phyloP scores from a whole-genome alignment of 2,113 vertebrate species.

The Vidua chalybeata region DNA sequence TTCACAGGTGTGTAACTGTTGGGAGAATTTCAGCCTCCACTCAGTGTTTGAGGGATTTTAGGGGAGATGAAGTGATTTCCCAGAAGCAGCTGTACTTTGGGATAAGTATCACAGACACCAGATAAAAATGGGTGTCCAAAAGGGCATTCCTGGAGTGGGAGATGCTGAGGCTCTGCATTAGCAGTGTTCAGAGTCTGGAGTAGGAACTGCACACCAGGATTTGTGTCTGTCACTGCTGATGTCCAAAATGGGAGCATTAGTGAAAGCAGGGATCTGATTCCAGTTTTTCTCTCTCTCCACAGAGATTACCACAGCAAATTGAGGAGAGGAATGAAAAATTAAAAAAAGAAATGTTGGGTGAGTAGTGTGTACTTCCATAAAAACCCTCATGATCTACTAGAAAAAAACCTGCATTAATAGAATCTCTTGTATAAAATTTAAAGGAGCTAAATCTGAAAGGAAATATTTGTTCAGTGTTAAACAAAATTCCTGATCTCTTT shows the following conservation, averaged over 20 bases:
- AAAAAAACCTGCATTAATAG: neutral
- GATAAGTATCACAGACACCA: neutral
- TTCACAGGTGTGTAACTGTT: neutral
- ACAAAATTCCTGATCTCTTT: neutral
- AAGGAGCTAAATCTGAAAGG: neutral
- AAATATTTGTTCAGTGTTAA: neutral
- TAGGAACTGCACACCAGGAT: neutral
- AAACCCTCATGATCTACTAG: neutral
- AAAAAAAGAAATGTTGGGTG: constrained; percentile 97
- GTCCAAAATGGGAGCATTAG: neutral
- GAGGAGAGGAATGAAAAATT: constrained; percentile 93
- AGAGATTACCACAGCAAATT: constrained; percentile 93
- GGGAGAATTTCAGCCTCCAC: neutral
- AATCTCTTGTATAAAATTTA: neutral
- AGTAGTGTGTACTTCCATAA: neutral
- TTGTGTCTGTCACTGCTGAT: neutral
- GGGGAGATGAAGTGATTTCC: neutral
- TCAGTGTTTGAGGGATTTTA: neutral
- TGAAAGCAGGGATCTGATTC: neutral
- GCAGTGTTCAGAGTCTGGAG: neutral
- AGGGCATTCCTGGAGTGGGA: neutral
- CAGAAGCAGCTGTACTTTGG: neutral
- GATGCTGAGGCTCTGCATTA: neutral
- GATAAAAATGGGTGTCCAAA: neutral
- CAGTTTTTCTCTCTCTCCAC: constrained; percentile 24